phyloP scores from a whole-genome alignment of 2,797 vertebrate genomes.

The Gastrophryne carolinensis region DNA sequence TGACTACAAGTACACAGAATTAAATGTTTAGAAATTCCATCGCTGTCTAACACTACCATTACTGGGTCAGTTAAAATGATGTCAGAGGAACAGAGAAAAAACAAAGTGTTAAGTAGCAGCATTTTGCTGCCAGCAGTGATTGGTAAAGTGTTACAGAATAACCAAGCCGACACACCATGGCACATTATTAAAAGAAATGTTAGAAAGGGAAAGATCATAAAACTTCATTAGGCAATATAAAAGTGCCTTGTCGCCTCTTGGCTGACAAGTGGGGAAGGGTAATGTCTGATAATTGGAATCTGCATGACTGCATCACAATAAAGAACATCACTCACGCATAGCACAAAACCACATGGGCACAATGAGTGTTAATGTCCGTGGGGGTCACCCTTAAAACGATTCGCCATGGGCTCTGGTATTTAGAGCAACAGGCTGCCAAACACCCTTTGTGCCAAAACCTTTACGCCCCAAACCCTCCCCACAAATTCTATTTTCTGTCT shows the following conservation, averaged over 20 bases:
- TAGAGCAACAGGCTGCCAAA: slow-evolving; percentile 55
- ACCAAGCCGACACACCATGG: slow-evolving; percentile 18
- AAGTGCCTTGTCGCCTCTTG: slow-evolving; percentile 39
- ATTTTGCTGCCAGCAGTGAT: neutral
- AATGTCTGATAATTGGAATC: slow-evolving; percentile 76
- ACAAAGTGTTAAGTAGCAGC: neutral
- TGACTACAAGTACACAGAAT: neutral
- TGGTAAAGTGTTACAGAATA: neutral
- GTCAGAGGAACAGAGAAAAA: neutral
- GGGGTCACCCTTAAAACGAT: slow-evolving; percentile 82
- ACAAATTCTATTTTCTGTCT: slow-evolving; percentile 57
- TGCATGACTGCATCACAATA: slow-evolving; percentile 83
- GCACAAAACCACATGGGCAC: slow-evolving; percentile 78
- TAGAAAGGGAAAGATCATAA: slow-evolving; percentile 42
- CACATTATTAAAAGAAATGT: slow-evolving; percentile 8
- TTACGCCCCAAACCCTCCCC: slow-evolving; percentile 9
- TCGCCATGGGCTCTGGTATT: slow-evolving; percentile 76
- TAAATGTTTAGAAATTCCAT: neutral
- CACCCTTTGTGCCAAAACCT: slow-evolving; percentile 49
- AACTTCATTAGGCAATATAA: slow-evolving; percentile 40
- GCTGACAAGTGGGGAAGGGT: slow-evolving; percentile 56
- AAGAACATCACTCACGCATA: slow-evolving; percentile 77
- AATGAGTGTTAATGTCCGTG: slow-evolving; percentile 67
- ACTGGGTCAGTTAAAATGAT: neutral
- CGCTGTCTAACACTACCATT: neutral